phyloP scores from a whole-genome alignment of 2,797 vertebrate species.

The Siniperca obscura region DNA sequence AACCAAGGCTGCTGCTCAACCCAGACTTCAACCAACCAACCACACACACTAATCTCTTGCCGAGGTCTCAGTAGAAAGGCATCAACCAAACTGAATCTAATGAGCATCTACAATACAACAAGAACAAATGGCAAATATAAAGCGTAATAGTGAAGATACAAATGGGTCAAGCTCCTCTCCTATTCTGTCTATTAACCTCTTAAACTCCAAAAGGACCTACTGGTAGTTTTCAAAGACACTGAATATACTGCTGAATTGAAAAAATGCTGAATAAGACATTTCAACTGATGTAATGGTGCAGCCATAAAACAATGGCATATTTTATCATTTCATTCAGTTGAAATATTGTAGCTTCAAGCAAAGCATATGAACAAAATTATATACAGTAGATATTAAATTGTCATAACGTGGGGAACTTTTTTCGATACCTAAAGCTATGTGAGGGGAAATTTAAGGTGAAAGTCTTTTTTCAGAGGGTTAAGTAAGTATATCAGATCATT shows the following conservation, averaged over 20 bases:
- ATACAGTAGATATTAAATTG: not conserved
- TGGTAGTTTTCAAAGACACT: conserved; percentile 1
- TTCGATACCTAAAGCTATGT: not conserved
- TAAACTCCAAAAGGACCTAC: not conserved
- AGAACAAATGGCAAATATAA: conserved; percentile 41
- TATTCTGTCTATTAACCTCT: conserved; percentile 17
- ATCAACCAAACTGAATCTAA: conserved; percentile 69
- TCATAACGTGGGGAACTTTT: not conserved
- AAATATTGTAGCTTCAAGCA: conserved; percentile 26
- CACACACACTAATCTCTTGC: conserved; percentile 72
- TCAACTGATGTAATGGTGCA: conserved; percentile 9
- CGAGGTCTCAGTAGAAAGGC: conserved; percentile 54
- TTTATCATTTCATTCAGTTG: conserved; percentile 7
- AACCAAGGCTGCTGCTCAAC: conserved; percentile 73
- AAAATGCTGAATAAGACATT: conserved; percentile 15
- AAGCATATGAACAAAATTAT: conserved; percentile 1
- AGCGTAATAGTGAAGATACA: conserved; percentile 12
- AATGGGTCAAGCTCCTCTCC: conserved; percentile 10
- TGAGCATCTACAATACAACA: conserved; percentile 49
- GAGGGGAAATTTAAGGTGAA: not conserved
- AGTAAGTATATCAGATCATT: not conserved
- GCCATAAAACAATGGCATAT: conserved; percentile 14
- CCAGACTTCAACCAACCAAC: conserved; percentile 79
- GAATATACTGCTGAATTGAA: not conserved
- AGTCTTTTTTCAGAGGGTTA: not conserved